These are phyloP conservation scores for Lacanobia wlatinum DNA, from an alignment of 2,888 invertebrate species.

Conservation along the genomic window DNA sequence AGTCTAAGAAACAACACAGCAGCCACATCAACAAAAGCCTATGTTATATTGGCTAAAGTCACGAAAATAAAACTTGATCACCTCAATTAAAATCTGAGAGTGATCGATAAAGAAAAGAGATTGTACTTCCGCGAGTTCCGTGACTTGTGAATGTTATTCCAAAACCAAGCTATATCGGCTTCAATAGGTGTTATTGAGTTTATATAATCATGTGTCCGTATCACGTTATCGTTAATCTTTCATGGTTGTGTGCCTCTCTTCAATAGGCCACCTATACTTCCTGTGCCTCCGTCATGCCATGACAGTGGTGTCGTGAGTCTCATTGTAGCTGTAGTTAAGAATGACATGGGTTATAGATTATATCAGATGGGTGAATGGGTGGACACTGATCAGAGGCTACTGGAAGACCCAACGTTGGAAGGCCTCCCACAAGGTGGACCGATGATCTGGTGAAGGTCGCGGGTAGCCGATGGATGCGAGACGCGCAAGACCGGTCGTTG, in stretches of 20 bases:
- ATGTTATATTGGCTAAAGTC: constrained; percentile 47
- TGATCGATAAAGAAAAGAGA: constrained; percentile 65
- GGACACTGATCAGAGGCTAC: background rate
- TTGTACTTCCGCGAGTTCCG: constrained; percentile 65
- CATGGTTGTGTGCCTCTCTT: constrained; percentile 12
- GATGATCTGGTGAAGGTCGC: no score
- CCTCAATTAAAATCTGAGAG: constrained; percentile 65
- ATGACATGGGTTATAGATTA: background rate
- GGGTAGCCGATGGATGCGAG: no score
- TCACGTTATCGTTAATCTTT: constrained; percentile 52
- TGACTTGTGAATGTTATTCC: constrained; percentile 57
- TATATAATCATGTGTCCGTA: constrained; percentile 57
- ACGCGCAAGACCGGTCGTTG: no score
- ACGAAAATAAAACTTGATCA: constrained; percentile 68
- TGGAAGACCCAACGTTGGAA: no score
- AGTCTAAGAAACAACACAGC: constrained; percentile 33
- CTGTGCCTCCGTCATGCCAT: constrained; percentile 12
- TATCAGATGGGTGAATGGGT: constrained; percentile 2
- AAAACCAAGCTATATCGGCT: constrained; percentile 45
- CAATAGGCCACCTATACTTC: constrained; percentile 45
- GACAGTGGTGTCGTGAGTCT: background rate
- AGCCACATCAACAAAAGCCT: constrained; percentile 20
- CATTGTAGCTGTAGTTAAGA: background rate
- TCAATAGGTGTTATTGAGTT: constrained; percentile 51
- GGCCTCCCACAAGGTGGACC: no score